Evolutionary conservation across 2,797 vertebrate species (phyloP).

Genomic region (Clarias pachynema): DNA sequence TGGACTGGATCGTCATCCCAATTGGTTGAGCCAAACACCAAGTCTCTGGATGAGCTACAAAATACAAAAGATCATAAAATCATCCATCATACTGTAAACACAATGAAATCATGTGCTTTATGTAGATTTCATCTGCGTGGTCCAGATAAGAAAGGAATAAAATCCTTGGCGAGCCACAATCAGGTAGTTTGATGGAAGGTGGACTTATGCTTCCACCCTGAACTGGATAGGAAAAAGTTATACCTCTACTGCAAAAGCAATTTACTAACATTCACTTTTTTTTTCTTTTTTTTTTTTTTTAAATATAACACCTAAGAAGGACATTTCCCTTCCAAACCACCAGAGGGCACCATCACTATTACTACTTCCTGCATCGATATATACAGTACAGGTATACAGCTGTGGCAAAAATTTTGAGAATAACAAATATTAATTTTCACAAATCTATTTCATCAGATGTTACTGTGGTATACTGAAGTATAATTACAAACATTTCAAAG

Average conservation of each 20-base stretch:
- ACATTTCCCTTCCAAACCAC: neutral
- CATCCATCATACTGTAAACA: neutral
- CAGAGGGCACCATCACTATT: neutral
- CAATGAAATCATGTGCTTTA: neutral
- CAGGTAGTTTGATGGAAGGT: neutral
- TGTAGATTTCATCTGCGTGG: neutral
- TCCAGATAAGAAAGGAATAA: neutral
- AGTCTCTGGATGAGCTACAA: constrained; percentile 67
- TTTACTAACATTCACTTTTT: neutral
- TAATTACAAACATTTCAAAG: no score
- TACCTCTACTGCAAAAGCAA: neutral
- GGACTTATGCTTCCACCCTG: neutral
- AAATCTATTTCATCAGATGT: no score
- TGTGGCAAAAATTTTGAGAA: no score
- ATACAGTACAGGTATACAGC: no score
- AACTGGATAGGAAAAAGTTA: neutral
- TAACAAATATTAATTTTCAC: no score
- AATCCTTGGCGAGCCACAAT: neutral
- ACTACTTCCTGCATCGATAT: neutral
- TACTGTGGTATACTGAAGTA: no score
- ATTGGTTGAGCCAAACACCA: constrained; percentile 93
- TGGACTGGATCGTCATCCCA: constrained; percentile 87
- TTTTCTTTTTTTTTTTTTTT: neutral
- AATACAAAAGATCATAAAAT: neutral
- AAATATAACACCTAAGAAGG: neutral